phyloP scores from a whole-genome alignment of 35 echinoderm and acorn worm genomes.

The Ptychodera flava region DNA sequence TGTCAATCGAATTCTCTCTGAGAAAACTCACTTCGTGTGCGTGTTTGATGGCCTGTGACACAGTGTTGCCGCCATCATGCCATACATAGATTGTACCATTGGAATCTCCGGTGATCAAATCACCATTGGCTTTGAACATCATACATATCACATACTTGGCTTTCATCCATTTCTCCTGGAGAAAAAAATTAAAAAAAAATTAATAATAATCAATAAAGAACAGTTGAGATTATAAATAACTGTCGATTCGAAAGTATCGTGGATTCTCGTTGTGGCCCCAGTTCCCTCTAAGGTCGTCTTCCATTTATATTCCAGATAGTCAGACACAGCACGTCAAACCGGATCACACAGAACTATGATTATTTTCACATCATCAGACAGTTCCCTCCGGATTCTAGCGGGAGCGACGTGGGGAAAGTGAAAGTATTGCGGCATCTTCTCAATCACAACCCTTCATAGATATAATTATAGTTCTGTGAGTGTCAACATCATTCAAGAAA shows the following conservation, averaged over 20 bases:
- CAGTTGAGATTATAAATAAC: too few relatives aligned
- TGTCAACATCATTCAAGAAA: too few relatives aligned
- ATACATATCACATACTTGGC: slow-evolving; percentile 81
- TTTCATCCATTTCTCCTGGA: slow-evolving; percentile 59
- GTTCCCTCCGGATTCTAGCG: neutral
- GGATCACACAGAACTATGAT: neutral
- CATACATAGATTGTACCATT: slow-evolving; percentile 90
- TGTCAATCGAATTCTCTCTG: too few relatives aligned
- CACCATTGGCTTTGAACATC: slow-evolving; percentile 76
- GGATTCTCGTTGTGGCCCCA: neutral
- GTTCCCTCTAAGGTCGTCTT: too few relatives aligned
- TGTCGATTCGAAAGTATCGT: neutral
- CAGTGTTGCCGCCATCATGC: slow-evolving; percentile 72
- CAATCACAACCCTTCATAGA: too few relatives aligned
- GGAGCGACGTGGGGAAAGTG: neutral
- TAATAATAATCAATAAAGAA: neutral
- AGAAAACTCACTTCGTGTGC: slow-evolving; percentile 70
- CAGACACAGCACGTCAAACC: neutral
- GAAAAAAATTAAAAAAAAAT: slow-evolving; percentile 2
- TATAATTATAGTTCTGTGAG: too few relatives aligned
- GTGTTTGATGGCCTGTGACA: slow-evolving; percentile 56
- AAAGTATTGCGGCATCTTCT: neutral
- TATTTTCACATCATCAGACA: neutral
- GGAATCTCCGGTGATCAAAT: slow-evolving; percentile 89
- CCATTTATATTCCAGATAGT: neutral